A percentile compares a stretch with the other conserved stretches of the same genome.
Conservation (phyloP, 2,113 vertebrate genomes). For the Cheirogaleus medius region DNA sequence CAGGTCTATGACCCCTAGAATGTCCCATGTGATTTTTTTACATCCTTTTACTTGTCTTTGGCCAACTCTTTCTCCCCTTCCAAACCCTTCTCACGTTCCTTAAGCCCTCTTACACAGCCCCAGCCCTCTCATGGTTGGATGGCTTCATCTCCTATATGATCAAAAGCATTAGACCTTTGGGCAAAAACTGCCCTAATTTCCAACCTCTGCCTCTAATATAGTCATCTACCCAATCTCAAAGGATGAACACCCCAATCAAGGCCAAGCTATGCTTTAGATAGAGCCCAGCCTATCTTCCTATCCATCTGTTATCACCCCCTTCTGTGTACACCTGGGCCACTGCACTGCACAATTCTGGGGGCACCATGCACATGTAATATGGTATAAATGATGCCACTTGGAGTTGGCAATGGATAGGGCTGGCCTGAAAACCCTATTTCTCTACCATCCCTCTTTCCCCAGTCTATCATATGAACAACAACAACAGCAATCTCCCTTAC, state of each 20-base stretch:
- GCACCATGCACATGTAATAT: not conserved
- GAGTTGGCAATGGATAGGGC: not conserved
- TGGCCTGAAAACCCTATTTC: not conserved
- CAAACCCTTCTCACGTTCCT: not conserved
- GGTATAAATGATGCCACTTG: not conserved
- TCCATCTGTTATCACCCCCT: not conserved
- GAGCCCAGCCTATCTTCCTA: not conserved
- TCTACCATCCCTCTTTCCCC: not conserved
- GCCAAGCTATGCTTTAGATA: not conserved
- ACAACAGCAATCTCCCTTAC: not conserved
- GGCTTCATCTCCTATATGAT: not conserved
- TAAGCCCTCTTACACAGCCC: not conserved
- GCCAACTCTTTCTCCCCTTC: not conserved
- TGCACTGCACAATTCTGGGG: not conserved
- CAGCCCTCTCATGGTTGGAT: not conserved
- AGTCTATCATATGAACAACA: not conserved
- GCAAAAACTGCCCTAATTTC: conserved; percentile 8
- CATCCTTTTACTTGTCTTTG: not conserved
- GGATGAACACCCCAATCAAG: not conserved
- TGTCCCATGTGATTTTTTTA: not conserved
- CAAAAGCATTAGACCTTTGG: not conserved
- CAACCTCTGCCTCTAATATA: not conserved
- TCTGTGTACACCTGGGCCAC: not conserved
- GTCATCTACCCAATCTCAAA: not conserved
- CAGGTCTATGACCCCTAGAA: not conserved